A percentile compares a stretch with the other conserved stretches of the same genome.
Evolutionary conservation across 1,140 invertebrate genomes (phyloP).

Genomic region (Drosophila funebris): DNA sequence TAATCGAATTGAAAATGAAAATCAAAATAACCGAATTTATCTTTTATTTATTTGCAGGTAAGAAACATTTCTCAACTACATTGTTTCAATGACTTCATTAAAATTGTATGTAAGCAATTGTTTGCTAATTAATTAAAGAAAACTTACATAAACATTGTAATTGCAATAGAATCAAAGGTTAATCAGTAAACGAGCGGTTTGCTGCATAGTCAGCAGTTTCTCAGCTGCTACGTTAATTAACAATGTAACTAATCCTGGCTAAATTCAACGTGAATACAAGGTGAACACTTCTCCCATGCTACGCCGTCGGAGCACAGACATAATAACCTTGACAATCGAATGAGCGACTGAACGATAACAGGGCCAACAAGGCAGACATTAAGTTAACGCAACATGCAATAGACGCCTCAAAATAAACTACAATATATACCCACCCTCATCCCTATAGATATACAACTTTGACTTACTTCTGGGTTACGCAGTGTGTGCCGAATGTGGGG

Average conservation of each 20-base stretch:
- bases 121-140: background rate
- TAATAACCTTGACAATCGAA: conserved; percentile 71
- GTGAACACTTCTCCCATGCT: conserved; percentile 3
- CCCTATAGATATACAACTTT: conserved; percentile 11
- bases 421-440: conserved; percentile 1
- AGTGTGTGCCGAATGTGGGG: background rate
- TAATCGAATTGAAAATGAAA: background rate
- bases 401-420: conserved; percentile 13
- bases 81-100: conserved; percentile 54
- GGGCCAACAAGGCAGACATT: conserved; percentile 42
- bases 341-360: conserved; percentile 43
- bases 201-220: background rate
- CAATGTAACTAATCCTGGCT: conserved; percentile 7
- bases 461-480: conserved; percentile 63
- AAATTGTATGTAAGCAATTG: conserved; percentile 47
- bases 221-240: conserved; percentile 2
- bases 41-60: conserved; percentile 45
- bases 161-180: background rate
- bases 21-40: background rate
- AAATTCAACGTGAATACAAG: conserved; percentile 2
- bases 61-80: background rate
- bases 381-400: conserved; percentile 41
- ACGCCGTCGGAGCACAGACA: conserved; percentile 35
- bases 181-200: background rate
- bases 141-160: background rate